Percentiles rank a stretch among this genome's conserved stretches.
phyloP scores from a whole-genome alignment of 64 coral and sea anemone species.

The Actinia equina region DNA sequence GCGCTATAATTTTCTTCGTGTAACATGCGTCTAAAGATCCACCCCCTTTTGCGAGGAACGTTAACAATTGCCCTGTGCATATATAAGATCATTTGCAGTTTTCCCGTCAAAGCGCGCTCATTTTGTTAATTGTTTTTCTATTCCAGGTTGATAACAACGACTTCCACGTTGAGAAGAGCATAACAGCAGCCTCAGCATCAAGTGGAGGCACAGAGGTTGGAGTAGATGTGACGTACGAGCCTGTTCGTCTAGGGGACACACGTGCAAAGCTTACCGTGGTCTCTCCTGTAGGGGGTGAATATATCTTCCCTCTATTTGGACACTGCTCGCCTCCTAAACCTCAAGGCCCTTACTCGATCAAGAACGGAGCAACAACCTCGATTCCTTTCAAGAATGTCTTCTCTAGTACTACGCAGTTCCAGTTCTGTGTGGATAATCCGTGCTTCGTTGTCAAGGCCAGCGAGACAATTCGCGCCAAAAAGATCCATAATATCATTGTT shows the following conservation, averaged over 20 bases:
- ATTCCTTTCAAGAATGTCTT: slow-evolving; percentile 99
- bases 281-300: slow-evolving; percentile 82
- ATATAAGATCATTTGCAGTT: neutral
- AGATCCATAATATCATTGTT: slow-evolving; percentile 88
- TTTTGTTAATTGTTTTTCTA: neutral
- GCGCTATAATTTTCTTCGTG: too few species aligned
- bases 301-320: slow-evolving; percentile 94
- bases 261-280: slow-evolving; percentile 64
- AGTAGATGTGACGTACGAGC: slow-evolving; percentile 93
- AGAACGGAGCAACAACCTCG: slow-evolving; percentile 66
- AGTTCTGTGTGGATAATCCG: slow-evolving; percentile 78
- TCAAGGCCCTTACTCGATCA: slow-evolving; percentile 97
- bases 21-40: too few species aligned
- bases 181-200: slow-evolving; percentile 93
- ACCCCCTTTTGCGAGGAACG: too few species aligned
- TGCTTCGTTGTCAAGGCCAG: slow-evolving; percentile 89
- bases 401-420: slow-evolving; percentile 86
- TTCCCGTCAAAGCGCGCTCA: neutral
- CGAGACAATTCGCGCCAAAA: slow-evolving; percentile 85
- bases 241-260: slow-evolving; percentile 75
- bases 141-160: slow-evolving; percentile 88
- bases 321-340: slow-evolving; percentile 87
- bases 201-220: slow-evolving; percentile 96
- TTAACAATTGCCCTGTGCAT: too few species aligned
- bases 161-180: slow-evolving; percentile 92